Conservation (phyloP, 2,113 vertebrate species). For the Vicugna pacos region DNA sequence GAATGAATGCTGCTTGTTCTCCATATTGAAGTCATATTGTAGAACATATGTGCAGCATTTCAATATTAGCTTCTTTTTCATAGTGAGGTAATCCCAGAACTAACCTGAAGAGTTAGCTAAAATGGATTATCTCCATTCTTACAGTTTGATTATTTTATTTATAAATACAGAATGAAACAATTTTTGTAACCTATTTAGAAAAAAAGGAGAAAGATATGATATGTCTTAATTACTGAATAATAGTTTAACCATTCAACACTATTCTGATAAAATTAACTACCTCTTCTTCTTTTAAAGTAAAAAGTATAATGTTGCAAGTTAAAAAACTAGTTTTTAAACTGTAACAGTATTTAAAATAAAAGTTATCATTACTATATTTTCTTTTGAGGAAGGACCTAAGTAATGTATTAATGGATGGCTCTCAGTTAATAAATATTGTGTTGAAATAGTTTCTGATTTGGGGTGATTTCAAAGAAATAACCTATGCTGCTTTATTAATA, state of each 20-base stretch:
- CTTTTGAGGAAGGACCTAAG: conserved; percentile 16
- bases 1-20: conserved; percentile 18
- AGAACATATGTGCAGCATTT: conserved; percentile 34
- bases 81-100: not conserved
- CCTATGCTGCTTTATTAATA: conserved; percentile 25
- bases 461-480: conserved; percentile 31
- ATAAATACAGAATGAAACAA: conserved; percentile 38
- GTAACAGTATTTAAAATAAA: conserved; percentile 42
- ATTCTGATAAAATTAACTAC: conserved; percentile 19
- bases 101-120: conserved; percentile 47
- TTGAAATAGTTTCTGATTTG: conserved; percentile 58
- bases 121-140: conserved; percentile 32
- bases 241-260: conserved; percentile 17
- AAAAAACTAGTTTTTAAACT: conserved; percentile 10
- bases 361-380: conserved; percentile 27
- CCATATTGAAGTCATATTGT: not conserved
- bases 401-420: not conserved
- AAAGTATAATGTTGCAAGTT: conserved; percentile 21
- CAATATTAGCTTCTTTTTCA: conserved; percentile 18
- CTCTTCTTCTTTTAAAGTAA: not conserved
- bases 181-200: conserved; percentile 16
- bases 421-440: conserved; percentile 32
- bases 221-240: conserved; percentile 43
- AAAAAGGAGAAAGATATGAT: not conserved
- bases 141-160: conserved; percentile 36